Conservation (phyloP, 1,140 invertebrate species). For the Diorhabda carinulata region DNA sequence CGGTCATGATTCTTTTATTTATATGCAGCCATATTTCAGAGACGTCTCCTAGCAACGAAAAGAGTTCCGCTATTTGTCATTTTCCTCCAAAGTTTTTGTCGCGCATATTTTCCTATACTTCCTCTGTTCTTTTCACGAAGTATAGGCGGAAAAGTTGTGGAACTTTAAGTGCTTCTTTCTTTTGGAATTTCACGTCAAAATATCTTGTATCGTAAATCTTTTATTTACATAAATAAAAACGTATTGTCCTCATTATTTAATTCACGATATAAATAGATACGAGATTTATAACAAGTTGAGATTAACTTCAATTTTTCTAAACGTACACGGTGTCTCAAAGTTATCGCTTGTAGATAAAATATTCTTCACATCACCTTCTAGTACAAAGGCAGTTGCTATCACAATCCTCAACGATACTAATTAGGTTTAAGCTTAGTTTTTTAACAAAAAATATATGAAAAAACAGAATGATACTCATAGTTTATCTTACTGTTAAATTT, state of each 20-base stretch:
- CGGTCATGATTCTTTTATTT: conserved; percentile 34
- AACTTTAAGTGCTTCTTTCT: conserved; percentile 20
- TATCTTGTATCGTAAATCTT: conserved; percentile 22
- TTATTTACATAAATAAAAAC: not conserved
- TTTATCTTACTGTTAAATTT: not conserved
- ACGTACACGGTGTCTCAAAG: no score
- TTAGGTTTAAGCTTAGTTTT: no score
- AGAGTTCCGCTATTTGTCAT: conserved; percentile 38
- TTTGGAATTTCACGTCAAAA: conserved; percentile 11
- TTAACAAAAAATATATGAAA: no score
- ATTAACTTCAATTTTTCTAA: no score
- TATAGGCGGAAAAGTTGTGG: conserved; percentile 28
- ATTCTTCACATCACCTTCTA: no score
- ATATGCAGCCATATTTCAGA: conserved; percentile 38
- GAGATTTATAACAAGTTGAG: no score
- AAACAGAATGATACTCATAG: not conserved
- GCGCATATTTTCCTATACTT: conserved; percentile 33
- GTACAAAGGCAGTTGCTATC: no score
- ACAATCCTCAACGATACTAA: no score
- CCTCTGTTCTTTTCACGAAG: conserved; percentile 22
- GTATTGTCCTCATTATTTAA: no score
- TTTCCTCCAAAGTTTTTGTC: conserved; percentile 34
- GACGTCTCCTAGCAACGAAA: conserved; percentile 36
- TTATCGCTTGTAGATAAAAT: no score
- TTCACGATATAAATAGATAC: no score